Base-by-base conservation (phyloP, 2,113 vertebrate genomes). In the Rhombomys opimus region DNA sequence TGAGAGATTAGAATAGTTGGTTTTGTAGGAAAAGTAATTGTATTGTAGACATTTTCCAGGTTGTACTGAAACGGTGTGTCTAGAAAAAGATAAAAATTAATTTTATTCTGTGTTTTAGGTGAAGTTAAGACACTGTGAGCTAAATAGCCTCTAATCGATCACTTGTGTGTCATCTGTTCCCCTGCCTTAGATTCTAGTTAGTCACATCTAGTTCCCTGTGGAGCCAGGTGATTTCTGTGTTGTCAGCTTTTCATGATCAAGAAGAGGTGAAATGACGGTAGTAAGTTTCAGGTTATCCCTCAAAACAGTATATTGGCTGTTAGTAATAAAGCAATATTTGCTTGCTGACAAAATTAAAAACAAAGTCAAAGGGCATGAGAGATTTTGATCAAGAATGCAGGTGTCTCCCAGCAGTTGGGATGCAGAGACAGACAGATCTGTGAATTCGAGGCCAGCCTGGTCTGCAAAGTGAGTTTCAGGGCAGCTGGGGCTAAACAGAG, bases 21-120 rank as follows among this genome's bases (percentile, higher is more conserved):
- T 94, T 54, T 70, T 35, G 30, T 90, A 94, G 95, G 61, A 90
- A 93, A 95, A 46, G 73, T 54, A n/a, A 35, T 87, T 93, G 41
- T 88, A 46, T 81, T 92, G 68, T 92, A 63, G 80, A 5, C 70
- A 81, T 94, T 89, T 95, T 95, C 65, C 77, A 68, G 46, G 50
- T 80, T 52, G 41, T 92, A 35, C 27, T 65, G 59, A 95, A 91
- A 61, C 61, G n/a, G 9, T 84, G 72, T 88, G 50, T 94, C 52
- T 91, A 73, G 46, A 88, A 70, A 95, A 95, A 65, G 67, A 90
- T 91, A 81, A 95, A 95, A 94, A 12, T 52, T 76, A 70, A 75
- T 96, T 89, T 90, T 93, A 87, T 77, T 93, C 59, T 78, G 18
- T 63, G 38, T 80, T 94, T 95, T 89, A 25, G 38, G 38, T 92